phyloP scores from a whole-genome alignment of 2,888 invertebrate species.

The Steinernema carpocapsae region DNA sequence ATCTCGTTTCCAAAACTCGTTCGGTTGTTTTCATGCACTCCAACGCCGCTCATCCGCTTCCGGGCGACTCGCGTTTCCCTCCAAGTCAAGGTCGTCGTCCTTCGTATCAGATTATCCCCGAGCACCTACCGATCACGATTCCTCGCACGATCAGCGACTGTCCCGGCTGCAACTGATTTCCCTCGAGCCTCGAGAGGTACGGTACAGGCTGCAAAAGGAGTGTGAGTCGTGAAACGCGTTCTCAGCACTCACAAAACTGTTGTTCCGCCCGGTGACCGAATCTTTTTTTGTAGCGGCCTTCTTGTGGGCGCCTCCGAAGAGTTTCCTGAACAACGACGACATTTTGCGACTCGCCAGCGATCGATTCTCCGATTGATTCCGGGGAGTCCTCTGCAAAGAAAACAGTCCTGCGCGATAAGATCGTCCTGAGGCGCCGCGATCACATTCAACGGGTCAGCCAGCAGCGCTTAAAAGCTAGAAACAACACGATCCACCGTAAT shows the following conservation, averaged over 20 bases:
- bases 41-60: too few species aligned
- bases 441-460: background rate
- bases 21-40: background rate
- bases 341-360: constrained; percentile 40
- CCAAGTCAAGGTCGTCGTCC: background rate
- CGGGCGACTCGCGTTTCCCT: too few species aligned
- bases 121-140: constrained; percentile 57
- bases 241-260: constrained; percentile 60
- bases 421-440: background rate
- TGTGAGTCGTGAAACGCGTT: background rate
- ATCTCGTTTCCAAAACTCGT: background rate
- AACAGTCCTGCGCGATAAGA: constrained; percentile 6
- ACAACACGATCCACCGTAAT: constrained; percentile 5
- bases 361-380: background rate
- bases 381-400: constrained; percentile 22
- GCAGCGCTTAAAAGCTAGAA: background rate
- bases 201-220: constrained; percentile 62
- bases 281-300: constrained; percentile 60
- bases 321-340: constrained; percentile 60
- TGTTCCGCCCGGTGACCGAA: constrained; percentile 66
- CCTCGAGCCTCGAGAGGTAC: constrained; percentile 67
- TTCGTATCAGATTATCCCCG: background rate
- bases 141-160: constrained; percentile 68
- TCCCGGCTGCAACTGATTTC: constrained; percentile 65
- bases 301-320: constrained; percentile 58